A percentile compares a stretch with the other conserved stretches of the same genome.
phyloP scores from a whole-genome alignment of 2,888 invertebrate species.

The Homarus gammarus region DNA sequence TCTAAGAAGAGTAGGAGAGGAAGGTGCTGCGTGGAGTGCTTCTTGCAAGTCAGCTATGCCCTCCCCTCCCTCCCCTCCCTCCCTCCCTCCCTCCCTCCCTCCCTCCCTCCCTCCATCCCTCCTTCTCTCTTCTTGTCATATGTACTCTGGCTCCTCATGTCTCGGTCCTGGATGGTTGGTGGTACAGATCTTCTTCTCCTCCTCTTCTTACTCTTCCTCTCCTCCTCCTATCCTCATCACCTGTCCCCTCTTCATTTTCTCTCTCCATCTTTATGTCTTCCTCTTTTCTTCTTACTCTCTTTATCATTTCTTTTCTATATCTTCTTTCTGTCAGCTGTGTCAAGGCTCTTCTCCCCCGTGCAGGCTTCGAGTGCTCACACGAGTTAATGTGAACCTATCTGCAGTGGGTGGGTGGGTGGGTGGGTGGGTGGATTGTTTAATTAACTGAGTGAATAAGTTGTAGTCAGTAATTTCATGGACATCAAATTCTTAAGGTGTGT shows the following conservation, averaged over 20 bases:
- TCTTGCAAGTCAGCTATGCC: slow-evolving; percentile 46
- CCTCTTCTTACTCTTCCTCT: background rate
- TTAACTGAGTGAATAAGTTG: no score
- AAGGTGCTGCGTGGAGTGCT: background rate
- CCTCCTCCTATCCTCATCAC: background rate
- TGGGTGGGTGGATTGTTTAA: no score
- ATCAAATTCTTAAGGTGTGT: no score
- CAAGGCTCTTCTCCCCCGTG: no score
- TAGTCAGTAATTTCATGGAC: no score
- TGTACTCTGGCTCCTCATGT: background rate
- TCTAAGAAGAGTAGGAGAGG: background rate
- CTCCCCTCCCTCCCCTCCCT: background rate
- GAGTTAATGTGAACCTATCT: no score
- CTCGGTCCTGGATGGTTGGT: background rate
- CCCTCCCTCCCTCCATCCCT: background rate
- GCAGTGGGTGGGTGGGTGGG: no score
- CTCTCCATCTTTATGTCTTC: background rate
- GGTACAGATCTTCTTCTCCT: background rate
- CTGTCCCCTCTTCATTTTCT: background rate
- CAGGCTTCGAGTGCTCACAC: no score
- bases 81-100: background rate
- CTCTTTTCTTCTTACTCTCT: background rate
- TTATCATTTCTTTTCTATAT: background rate
- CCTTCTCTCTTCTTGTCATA: background rate
- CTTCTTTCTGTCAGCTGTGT: no score